Conservation (phyloP, 2,797 vertebrate genomes). For the Poecilia picta region DNA sequence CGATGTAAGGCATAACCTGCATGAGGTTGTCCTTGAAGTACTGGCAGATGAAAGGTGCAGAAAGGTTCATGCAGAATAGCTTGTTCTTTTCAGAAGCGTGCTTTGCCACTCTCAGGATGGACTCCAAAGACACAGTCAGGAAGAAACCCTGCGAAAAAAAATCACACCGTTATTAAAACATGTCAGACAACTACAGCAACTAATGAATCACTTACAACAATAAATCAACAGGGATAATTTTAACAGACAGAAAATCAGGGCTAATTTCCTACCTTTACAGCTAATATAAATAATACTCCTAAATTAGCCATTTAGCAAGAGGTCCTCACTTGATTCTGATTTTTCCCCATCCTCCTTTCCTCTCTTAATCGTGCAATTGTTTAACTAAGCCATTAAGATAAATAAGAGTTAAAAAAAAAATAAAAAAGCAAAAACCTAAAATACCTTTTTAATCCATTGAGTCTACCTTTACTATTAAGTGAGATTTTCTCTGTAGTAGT, state of each 20-base stretch:
- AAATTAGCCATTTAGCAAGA: neutral
- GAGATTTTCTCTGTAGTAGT: neutral
- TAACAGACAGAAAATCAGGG: constrained; percentile 1
- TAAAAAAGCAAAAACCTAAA: neutral
- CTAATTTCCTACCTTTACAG: neutral
- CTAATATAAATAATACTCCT: neutral
- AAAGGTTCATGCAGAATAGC: constrained; percentile 94
- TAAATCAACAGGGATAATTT: neutral
- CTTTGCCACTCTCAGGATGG: constrained; percentile 92
- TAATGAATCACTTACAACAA: constrained; percentile 17
- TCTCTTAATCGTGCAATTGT: neutral
- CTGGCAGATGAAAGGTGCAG: constrained; percentile 96
- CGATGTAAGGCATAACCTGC: constrained; percentile 95
- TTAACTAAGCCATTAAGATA: neutral
- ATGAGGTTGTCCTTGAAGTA: constrained; percentile 94
- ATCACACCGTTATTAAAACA: constrained; percentile 21
- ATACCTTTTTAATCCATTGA: neutral
- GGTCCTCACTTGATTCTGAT: neutral
- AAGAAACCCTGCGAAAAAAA: constrained; percentile 90
- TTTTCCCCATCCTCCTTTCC: neutral
- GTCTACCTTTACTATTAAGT: neutral
- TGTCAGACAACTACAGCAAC: constrained; percentile 33
- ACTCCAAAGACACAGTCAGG: constrained; percentile 95
- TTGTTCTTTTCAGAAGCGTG: constrained; percentile 92
- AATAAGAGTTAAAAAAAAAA: neutral